Conservation (phyloP, 2,113 vertebrate species). For the Ptilorrhoa leucosticta region DNA sequence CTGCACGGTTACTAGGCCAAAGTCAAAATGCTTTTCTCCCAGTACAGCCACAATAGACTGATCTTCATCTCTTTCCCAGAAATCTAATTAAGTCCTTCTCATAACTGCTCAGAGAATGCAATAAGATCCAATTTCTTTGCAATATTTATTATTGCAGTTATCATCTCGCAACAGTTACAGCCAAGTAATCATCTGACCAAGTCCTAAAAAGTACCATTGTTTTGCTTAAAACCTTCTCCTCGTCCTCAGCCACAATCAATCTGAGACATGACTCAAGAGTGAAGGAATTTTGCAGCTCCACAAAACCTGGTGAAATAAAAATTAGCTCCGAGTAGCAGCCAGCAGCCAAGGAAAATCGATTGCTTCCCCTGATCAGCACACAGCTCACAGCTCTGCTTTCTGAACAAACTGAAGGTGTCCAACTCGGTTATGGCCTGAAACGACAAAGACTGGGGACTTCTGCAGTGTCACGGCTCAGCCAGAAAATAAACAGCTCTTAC, state of each 20-base stretch:
- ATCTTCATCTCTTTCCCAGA: neutral
- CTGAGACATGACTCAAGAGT: neutral
- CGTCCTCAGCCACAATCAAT: neutral
- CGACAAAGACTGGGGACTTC: fast-evolving
- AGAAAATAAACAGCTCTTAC: neutral
- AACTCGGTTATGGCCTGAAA: fast-evolving
- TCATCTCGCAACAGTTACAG: neutral
- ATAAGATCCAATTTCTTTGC: neutral
- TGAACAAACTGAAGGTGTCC: neutral
- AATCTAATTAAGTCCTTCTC: neutral
- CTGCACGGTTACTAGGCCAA: neutral
- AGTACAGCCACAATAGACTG: neutral
- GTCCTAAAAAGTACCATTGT: neutral
- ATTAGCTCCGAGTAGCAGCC: neutral
- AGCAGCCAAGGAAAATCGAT: neutral
- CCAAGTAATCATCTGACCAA: neutral
- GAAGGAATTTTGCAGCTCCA: neutral
- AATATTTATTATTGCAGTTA: neutral
- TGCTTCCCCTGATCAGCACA: neutral
- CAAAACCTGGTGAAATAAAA: neutral
- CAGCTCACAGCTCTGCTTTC: neutral
- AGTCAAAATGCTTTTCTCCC: neutral
- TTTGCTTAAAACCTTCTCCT: neutral
- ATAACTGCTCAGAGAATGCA: neutral
- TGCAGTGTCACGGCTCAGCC: neutral